Conservation (phyloP, 2,113 vertebrate species). For the Coryphaenoides rupestris region DNA sequence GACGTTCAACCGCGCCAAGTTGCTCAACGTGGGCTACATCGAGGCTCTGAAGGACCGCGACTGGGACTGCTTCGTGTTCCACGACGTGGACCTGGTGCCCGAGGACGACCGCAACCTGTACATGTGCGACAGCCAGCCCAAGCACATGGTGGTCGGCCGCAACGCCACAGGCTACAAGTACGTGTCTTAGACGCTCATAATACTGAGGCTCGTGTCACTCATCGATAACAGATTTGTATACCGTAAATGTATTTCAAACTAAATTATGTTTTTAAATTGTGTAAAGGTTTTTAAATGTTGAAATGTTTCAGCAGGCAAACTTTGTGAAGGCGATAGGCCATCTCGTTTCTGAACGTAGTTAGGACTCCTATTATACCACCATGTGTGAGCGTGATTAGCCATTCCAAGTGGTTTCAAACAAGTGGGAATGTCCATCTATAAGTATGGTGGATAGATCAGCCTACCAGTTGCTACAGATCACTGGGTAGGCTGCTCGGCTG, state of each 20-base stretch:
- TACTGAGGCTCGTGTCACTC: too few relatives aligned
- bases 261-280: background rate
- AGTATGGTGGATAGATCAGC: too few relatives aligned
- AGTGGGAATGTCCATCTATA: too few relatives aligned
- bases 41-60: constrained; percentile 87
- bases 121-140: constrained; percentile 84
- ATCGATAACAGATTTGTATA: too few relatives aligned
- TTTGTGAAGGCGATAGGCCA: too few relatives aligned
- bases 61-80: constrained; percentile 97
- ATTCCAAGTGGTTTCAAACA: too few relatives aligned
- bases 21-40: constrained; percentile 92
- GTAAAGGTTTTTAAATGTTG: background rate
- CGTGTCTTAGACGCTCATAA: constrained; percentile 27
- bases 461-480: too few relatives aligned
- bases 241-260: background rate
- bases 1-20: constrained; percentile 93
- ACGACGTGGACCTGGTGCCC: constrained; percentile 93
- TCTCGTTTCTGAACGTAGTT: too few relatives aligned
- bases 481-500: too few relatives aligned
- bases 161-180: constrained; percentile 96
- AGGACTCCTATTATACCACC: too few relatives aligned
- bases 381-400: too few relatives aligned
- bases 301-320: too few relatives aligned
- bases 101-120: constrained; percentile 95
- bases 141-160: constrained; percentile 92